Conservation (phyloP, 2,888 invertebrate genomes). For the Crepidodera aurea region DNA sequence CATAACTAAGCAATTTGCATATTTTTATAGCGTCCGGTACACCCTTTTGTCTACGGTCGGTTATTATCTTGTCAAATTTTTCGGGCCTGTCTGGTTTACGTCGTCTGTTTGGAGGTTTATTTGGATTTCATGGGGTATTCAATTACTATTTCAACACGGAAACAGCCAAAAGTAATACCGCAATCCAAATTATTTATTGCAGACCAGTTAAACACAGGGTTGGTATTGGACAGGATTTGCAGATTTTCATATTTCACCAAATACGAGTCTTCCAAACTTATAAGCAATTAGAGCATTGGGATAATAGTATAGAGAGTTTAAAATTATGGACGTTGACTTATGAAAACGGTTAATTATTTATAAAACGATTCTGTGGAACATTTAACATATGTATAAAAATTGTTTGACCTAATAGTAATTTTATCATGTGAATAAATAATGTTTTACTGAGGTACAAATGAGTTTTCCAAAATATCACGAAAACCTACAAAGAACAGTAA, state of each 20-base stretch:
- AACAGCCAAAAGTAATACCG: conserved; percentile 52
- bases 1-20: conserved; percentile 39
- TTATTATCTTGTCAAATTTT: conserved; percentile 50
- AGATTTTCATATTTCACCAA: conserved; percentile 21
- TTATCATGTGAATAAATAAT: too few species aligned
- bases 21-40: conserved; percentile 24
- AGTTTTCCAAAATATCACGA: too few species aligned
- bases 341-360: too few species aligned
- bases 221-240: conserved; percentile 15
- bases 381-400: too few species aligned
- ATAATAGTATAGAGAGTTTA: too few species aligned
- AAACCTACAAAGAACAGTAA: too few species aligned
- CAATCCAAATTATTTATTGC: conserved; percentile 48
- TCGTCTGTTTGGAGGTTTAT: conserved; percentile 39
- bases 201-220: conserved; percentile 19
- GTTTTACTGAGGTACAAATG: too few species aligned
- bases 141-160: conserved; percentile 51
- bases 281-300: conserved; percentile 6
- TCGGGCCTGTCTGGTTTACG: conserved; percentile 37
- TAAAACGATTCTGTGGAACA: too few species aligned
- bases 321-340: too few species aligned
- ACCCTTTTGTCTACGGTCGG: conserved; percentile 31
- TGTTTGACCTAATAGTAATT: too few species aligned
- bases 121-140: conserved; percentile 48
- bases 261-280: background rate